A percentile compares a stretch with the other conserved stretches of the same genome.
Evolutionary conservation across 1,140 invertebrate genomes (phyloP).

Genomic region (Magallana ariakensis): DNA sequence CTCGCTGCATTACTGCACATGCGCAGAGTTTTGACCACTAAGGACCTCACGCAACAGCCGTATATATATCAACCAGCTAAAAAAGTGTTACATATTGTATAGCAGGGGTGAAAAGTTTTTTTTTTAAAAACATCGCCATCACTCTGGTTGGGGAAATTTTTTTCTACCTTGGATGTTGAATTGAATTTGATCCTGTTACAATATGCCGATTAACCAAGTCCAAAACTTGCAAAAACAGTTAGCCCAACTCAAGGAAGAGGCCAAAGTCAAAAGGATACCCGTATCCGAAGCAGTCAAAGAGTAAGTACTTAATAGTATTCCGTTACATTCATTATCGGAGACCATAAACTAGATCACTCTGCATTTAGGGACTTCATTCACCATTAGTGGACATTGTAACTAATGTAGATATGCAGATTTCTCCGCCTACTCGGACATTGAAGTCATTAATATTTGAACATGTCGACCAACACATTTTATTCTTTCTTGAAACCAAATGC

Average conservation of each 20-base stretch:
- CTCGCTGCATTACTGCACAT: conserved; percentile 4
- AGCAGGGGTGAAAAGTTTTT: no score
- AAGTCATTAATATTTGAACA: no score
- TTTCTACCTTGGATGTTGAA: background rate
- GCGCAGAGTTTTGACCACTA: background rate
- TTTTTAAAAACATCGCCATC: background rate
- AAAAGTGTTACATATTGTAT: background rate
- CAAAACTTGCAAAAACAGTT: conserved; percentile 79
- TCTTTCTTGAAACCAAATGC: no score
- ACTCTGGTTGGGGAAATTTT: background rate
- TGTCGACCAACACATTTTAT: no score
- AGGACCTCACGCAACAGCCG: conserved; percentile 4
- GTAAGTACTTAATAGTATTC: conserved; percentile 71
- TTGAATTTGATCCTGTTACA: background rate
- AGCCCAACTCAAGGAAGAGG: conserved; percentile 79
- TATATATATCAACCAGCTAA: background rate
- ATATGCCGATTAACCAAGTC: conserved; percentile 70
- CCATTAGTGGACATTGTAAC: no score
- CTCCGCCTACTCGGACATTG: no score
- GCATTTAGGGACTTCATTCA: no score
- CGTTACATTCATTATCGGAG: no score
- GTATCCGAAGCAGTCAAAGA: conserved; percentile 81
- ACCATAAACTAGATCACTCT: no score
- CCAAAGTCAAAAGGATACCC: conserved; percentile 78
- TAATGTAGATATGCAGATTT: no score